Evolutionary conservation across 2,888 invertebrate genomes (phyloP).

Genomic region (Parapristionchus giblindavisi): DNA sequence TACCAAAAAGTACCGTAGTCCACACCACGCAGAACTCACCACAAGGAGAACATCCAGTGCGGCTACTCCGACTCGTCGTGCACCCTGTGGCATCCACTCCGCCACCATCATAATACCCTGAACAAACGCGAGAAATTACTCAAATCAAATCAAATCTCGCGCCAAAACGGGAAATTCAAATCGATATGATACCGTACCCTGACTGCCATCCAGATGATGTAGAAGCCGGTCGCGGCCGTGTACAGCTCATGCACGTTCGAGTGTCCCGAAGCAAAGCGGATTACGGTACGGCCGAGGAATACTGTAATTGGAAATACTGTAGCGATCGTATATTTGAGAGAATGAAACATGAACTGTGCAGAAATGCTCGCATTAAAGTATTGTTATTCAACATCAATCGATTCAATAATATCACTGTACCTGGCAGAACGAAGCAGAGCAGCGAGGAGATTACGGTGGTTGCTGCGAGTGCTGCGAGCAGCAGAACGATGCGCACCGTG

Average conservation of each 20-base stretch:
- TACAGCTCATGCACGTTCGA: constrained; percentile 81
- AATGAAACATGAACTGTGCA: too few relatives aligned
- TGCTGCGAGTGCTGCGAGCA: constrained; percentile 82
- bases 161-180: neutral
- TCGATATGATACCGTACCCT: constrained; percentile 14
- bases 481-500: constrained; percentile 73
- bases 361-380: too few relatives aligned
- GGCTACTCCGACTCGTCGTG: constrained; percentile 8
- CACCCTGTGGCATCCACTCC: constrained; percentile 38
- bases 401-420: constrained; percentile 69
- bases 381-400: too few relatives aligned
- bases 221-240: constrained; percentile 38
- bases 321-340: too few relatives aligned
- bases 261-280: constrained; percentile 69
- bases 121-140: neutral
- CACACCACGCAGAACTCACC: constrained; percentile 3
- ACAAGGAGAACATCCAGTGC: constrained; percentile 27
- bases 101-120: constrained; percentile 32
- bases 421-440: constrained; percentile 84
- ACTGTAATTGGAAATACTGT: constrained; percentile 76
- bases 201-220: constrained; percentile 35
- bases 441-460: constrained; percentile 87
- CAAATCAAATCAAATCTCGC: neutral
- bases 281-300: constrained; percentile 76
- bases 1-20: neutral